Evolutionary conservation across 2,888 invertebrate species (phyloP), one percentile per base, ranked within the genome.

Genomic region (Scrobipalpa atriplicella): DNA sequence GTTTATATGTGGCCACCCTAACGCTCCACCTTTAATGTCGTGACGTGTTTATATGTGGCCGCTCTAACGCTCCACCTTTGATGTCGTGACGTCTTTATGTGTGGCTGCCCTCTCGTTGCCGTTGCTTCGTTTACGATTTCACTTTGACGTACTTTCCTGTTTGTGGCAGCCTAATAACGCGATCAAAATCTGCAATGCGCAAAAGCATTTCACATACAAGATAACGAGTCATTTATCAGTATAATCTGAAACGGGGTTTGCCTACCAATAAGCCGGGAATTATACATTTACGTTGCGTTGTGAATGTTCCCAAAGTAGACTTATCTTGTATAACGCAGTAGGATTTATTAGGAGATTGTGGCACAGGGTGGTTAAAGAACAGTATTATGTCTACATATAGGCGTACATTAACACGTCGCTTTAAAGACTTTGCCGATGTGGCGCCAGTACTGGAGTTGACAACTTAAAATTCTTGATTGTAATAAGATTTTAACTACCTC

Each of bases 181-280:
- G 47, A 47, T 13, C 29, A 6, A 18, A 43, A 52, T 51, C 52
- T 21, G 7, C 51, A 10, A 43, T 43, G 21, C 41, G 21, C 39
- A 16, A 21, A 62, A 41, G 39, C 47, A 47, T n/a, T n/a, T 16
- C n/a, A 47, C 47, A 47, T 47, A 47, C 47, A 47, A 47, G 47
- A 47, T 47, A 47, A 56, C 54, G 13, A 56, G 54, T 56, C 54
- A 56, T 56, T 21, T 56, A 56, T 56, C 54, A 56, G 54, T 21
- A 56, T 56, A 56, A 56, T 21, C 54, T 56, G 54, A 19, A 21
- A 21, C 54, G 21, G 11, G 21, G 52, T 52, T 52, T 29, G 54
- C 21, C 21, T 56, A 21, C 13, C 21, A 56, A 13, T 56, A 56
- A 56, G 13, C 21, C 54, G 13, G 19, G 54, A 29, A 56, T 56